Base-by-base conservation (phyloP, 1,140 invertebrate genomes). In the Drosophila tropicalis region DNA sequence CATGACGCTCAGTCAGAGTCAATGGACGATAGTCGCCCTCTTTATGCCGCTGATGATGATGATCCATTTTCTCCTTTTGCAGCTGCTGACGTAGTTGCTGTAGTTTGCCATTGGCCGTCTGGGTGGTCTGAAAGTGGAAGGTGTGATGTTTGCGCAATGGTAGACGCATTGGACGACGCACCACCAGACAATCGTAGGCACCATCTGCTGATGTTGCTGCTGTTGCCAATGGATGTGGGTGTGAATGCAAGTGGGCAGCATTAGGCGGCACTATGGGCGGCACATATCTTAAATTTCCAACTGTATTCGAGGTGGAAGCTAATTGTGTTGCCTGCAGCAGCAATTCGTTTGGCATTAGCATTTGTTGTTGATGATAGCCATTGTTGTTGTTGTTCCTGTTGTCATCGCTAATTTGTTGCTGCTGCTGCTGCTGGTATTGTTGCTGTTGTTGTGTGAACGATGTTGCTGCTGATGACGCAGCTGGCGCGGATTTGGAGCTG, bases 91-190 rank as follows among this genome's bases (percentile, higher is more conserved):
- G 83, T 62, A 90, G 64, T 60, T 90, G 78, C 36, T 81, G 78
- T 54, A 91, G 61, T 63, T 90, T 90, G 56, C 84, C 79, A 15
- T 85, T 85, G 25, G 90, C 84, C 15, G 90, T 92, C 64, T 92
- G 84, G 92, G 82, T 94, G 29, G 93, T 94, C 92, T 95, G 94
- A 68, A 95, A 95, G 80, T 95, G 95, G 80, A 95, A 95, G 82
- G 94, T 95, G 90, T 95, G 94, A 91, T 94, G 94, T 90, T 95
- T 95, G 84, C 95, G 94, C 25, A 95, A 77, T 0, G 94, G 94
- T 74, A 95, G 93, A 87, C 94, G 86, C 47, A 92, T 79, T 36
- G 91, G 90, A 1, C 80, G 81, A 44, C 79, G 70, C 29, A 69
- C 81, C 58, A 73, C 78, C 66, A 90, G 13, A 29, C 70, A 79